These are phyloP conservation scores for Kuschelorhynchus macadamiae DNA, from an alignment of 2,888 invertebrate genomes.

Conservation along the genomic window DNA sequence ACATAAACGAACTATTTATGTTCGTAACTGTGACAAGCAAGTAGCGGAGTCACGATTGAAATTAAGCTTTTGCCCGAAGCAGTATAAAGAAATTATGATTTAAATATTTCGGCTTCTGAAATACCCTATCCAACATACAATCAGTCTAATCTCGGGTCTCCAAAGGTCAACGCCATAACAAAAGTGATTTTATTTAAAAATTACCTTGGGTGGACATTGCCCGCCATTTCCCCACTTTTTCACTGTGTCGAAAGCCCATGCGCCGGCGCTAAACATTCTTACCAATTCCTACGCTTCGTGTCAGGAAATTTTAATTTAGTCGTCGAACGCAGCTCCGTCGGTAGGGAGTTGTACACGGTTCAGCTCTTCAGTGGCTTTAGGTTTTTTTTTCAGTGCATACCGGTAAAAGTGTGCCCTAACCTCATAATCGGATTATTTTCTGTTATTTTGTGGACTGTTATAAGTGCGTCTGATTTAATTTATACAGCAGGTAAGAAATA, in stretches of 20 bases:
- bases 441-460: conserved; percentile 12
- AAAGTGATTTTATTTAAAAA: conserved; percentile 56
- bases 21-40: too few relatives aligned
- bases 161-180: conserved; percentile 51
- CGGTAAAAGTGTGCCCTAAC: conserved; percentile 38
- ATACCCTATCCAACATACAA: conserved; percentile 20
- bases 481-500: neutral
- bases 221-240: conserved; percentile 54
- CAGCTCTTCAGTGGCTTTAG: conserved; percentile 26
- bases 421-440: conserved; percentile 40
- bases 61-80: neutral
- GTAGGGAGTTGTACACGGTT: conserved; percentile 19
- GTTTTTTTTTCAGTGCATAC: conserved; percentile 27
- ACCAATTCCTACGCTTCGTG: conserved; percentile 40
- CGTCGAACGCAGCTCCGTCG: conserved; percentile 30
- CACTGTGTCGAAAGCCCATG: conserved; percentile 26
- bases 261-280: conserved; percentile 42
- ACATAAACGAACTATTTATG: too few relatives aligned
- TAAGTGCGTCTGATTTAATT: neutral
- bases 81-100: neutral
- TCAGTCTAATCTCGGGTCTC: conserved; percentile 38
- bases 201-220: conserved; percentile 61
- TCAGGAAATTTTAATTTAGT: conserved; percentile 46
- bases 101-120: conserved; percentile 6
- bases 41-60: too few relatives aligned